Base-by-base conservation (phyloP, 2,888 invertebrate genomes). In the Watsonalla binaria region DNA sequence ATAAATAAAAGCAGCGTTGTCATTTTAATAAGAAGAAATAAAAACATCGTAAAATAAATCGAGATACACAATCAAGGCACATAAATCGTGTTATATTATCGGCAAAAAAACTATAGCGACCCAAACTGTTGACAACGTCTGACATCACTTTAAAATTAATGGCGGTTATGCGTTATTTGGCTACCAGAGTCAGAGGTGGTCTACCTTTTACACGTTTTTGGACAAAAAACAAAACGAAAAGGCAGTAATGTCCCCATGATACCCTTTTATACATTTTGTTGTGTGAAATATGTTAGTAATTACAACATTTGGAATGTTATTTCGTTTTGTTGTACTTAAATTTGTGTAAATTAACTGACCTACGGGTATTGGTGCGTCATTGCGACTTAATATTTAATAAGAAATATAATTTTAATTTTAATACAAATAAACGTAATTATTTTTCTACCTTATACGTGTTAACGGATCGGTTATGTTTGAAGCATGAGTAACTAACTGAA, bases 141-240 rank as follows among this genome's bases (percentile, higher is more conserved):
- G 86, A 80, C 81, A 83, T 78, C 81, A 72, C 49, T 80, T 79
- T 81, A 79, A 81, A 86, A 89, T 89, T 86, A 87, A 89, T 87
- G 84, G 69, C 82, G 83, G 82, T 82, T 80, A 77, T 78, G 73
- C 74, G 72, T 77, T 81, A 81, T 75, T 73, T 70, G 66, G 87
- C 88, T 88, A 86, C 89, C 82, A 82, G 74, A 81, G 79, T 79
- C 87, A 83, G 82, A 83, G 88, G 88, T 87, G 88, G 89, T 81
- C 89, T 70, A 85, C 84, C 82, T 80, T 84, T 84, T 80, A 74
- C 71, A 68, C 70, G 45, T 66, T 69, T 63, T 52, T 47, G 46
- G 51, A 54, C 56, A 61, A 55, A 48, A 56, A 57, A 54, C 34
- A 57, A 58, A 60, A 61, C 66, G 54, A 71, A 73, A 72, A 75